phyloP scores from a whole-genome alignment of 1,140 invertebrate species.

The Phymorhynchus buccinoides region DNA sequence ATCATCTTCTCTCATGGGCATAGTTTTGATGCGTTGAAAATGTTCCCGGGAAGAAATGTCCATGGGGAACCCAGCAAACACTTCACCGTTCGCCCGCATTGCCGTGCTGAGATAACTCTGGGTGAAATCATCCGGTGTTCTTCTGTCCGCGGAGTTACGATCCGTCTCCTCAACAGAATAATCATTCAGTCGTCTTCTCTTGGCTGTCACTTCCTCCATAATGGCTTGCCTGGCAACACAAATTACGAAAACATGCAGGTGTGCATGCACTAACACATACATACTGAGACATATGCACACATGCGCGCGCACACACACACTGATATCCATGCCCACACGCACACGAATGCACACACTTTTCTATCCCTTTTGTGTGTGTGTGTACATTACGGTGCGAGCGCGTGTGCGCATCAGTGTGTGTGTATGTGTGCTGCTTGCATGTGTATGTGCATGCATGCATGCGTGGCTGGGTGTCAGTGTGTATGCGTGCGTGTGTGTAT shows the following conservation, averaged over 20 bases:
- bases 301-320: background rate
- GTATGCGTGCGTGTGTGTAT: no score
- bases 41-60: background rate
- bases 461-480: no score
- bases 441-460: no score
- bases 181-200: background rate
- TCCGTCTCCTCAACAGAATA: background rate
- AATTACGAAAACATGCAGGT: no score
- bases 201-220: background rate
- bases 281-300: background rate
- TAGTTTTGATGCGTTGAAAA: background rate
- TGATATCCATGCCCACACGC: background rate
- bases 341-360: constrained; percentile 1
- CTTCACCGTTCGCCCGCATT: constrained; percentile 3
- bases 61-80: constrained; percentile 5
- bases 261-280: background rate
- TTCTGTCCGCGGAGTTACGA: background rate
- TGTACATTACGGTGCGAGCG: no score
- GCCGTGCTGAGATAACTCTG: background rate
- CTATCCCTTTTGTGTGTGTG: no score
- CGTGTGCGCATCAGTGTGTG: no score
- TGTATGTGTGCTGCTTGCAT: no score
- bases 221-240: background rate
- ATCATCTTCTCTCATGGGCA: constrained; percentile 25
- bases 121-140: background rate